These are phyloP conservation scores for Chelidonichthys spinosus DNA, from an alignment of 2,797 vertebrate genomes.

Conservation along the genomic window DNA sequence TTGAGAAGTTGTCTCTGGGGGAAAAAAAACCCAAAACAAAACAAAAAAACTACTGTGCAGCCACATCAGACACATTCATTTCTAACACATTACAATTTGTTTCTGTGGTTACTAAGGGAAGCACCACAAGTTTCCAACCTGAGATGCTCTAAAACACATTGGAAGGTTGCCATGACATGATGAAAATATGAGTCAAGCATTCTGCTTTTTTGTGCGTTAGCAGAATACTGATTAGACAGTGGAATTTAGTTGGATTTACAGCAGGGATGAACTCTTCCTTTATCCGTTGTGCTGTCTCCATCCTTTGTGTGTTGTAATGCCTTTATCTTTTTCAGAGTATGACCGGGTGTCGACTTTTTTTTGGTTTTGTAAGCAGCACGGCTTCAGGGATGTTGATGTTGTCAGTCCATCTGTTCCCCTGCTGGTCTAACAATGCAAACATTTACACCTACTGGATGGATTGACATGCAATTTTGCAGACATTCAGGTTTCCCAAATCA, in stretches of 20 bases:
- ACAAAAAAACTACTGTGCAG: too few relatives aligned
- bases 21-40: neutral
- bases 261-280: constrained; percentile 59
- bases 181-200: constrained; percentile 38
- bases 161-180: constrained; percentile 51
- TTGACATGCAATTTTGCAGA: constrained; percentile 13
- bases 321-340: constrained; percentile 38
- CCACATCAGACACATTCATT: too few relatives aligned
- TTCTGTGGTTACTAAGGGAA: constrained; percentile 21
- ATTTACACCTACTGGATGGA: neutral
- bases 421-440: constrained; percentile 7
- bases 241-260: constrained; percentile 68
- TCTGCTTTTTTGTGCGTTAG: neutral
- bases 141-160: constrained; percentile 33
- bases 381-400: constrained; percentile 29
- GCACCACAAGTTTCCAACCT: neutral
- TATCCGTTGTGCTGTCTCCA: constrained; percentile 46
- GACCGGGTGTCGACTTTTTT: constrained; percentile 14
- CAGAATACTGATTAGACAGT: constrained; percentile 65
- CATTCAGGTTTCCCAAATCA: neutral
- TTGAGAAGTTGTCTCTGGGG: neutral
- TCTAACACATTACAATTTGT: too few relatives aligned
- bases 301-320: constrained; percentile 36
- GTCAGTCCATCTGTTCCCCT: constrained; percentile 30
- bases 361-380: constrained; percentile 10